Percentiles rank a stretch among this genome's conserved stretches.
Conservation (phyloP, 2,888 invertebrate species). For the Rhodophaea formosa region DNA sequence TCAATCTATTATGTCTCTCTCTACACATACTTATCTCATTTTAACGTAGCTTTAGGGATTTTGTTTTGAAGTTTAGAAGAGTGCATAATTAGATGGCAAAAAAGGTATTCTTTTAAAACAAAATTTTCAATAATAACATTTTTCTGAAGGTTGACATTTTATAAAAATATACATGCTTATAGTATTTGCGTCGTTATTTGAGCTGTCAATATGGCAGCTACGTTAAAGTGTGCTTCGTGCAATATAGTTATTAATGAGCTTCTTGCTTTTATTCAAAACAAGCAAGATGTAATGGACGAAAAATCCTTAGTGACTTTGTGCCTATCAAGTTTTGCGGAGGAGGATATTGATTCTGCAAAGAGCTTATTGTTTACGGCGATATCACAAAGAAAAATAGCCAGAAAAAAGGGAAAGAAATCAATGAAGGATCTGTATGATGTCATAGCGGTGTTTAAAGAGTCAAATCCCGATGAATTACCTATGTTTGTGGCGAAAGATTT, state of each 20-base stretch:
- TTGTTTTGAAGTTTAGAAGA: too few species aligned
- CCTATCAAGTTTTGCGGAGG: constrained; percentile 15
- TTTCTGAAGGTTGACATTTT: too few species aligned
- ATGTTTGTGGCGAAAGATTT: constrained; percentile 21
- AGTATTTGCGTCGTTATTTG: too few species aligned
- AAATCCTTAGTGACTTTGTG: constrained; percentile 19
- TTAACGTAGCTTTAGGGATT: too few species aligned
- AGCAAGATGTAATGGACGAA: constrained; percentile 21
- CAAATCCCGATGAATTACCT: constrained; percentile 17
- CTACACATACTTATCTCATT: too few species aligned
- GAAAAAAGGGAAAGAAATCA: constrained; percentile 10
- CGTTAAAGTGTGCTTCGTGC: constrained; percentile 13
- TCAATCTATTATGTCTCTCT: too few species aligned
- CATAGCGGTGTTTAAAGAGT: constrained; percentile 15
- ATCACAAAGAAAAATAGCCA: constrained; percentile 17
- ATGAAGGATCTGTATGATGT: constrained; percentile 14
- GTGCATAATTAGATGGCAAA: too few species aligned
- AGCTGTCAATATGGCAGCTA: background rate
- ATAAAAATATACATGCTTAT: too few species aligned
- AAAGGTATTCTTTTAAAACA: too few species aligned
- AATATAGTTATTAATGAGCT: constrained; percentile 19
- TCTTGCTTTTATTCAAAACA: too few species aligned
- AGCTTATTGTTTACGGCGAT: constrained; percentile 17
- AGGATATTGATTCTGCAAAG: constrained; percentile 18
- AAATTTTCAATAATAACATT: too few species aligned